Evolutionary conservation across 2,113 vertebrate genomes (phyloP).

Genomic region (Microcebus jonahi): DNA sequence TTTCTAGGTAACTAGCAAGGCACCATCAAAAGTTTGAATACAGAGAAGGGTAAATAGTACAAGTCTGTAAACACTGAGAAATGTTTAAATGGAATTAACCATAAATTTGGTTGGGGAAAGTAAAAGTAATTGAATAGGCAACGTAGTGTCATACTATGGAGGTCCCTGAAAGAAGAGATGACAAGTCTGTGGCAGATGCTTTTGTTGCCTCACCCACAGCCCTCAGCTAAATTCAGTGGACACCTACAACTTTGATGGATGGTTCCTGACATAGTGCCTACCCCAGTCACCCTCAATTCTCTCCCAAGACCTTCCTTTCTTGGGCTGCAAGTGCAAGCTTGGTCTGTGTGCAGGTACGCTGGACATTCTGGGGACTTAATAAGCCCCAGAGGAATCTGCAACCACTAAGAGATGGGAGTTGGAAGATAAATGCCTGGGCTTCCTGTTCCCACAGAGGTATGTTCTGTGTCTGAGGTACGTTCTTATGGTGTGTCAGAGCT

Average conservation of each 20-base stretch:
- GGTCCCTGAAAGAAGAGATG: not conserved
- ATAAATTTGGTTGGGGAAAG: not conserved
- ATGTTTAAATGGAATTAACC: not conserved
- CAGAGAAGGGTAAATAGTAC: not conserved
- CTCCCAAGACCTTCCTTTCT: not conserved
- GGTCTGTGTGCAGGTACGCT: not conserved
- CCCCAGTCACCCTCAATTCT: not conserved
- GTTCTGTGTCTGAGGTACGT: not conserved
- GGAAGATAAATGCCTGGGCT: not conserved
- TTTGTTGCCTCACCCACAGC: not conserved
- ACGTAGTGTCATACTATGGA: fast-evolving
- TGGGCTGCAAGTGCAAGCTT: not conserved
- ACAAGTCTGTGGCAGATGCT: not conserved
- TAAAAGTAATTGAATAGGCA: not conserved
- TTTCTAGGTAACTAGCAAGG: not conserved
- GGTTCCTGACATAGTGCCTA: too few relatives aligned
- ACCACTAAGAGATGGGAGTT: not conserved
- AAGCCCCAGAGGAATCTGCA: not conserved
- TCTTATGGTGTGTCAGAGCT: too few relatives aligned
- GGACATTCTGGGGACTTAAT: not conserved
- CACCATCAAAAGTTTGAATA: not conserved
- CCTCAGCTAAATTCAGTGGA: not conserved
- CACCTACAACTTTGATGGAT: not conserved
- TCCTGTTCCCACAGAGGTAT: not conserved
- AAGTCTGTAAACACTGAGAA: not conserved